Evolutionary conservation across 2,113 vertebrate species (phyloP), one percentile per base, ranked within the genome.

Genomic region (Castor canadensis): DNA sequence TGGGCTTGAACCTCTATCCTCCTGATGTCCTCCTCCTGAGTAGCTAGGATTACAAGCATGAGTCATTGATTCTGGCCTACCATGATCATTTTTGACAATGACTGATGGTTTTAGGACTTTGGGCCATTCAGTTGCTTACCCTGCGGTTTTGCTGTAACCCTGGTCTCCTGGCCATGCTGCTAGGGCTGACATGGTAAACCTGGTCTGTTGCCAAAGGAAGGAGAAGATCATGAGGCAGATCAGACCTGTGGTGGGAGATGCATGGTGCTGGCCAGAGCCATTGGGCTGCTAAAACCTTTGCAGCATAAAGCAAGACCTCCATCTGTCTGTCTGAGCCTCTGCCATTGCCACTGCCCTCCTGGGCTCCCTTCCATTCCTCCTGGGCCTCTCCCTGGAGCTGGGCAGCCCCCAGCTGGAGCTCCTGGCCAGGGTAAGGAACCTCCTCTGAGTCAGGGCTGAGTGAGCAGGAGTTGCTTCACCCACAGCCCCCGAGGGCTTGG

Each of bases 391-490:
- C 77, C 52, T 35, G 60, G 81, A 71, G 58, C 87, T 32, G 52
- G 77, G 58, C 87, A 95, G 81, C 3, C 1, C n/a, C n/a, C n/a
- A n/a, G n/a, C 75, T 43, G 56, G 16, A 6, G 38, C 67, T 95
- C 30, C 72, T 91, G 95, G 95, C 93, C 6, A 2, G 83, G 47
- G 82, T 20, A 58, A 89, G 77, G 95, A 93, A 86, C 81, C 81
- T 86, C 87, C 73, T 88, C 69, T 95, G 95, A 95, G 96, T 92
- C 84, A 80, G 95, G 92, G 91, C 67, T 89, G 92, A 84, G 94
- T 58, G 94, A 79, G 91, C 6, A 73, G 85, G 54, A 76, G 17
- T 95, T 67, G 77, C 92, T 92, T 96, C 82, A 58, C 45, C 67
- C 89, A 66, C 11, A 43, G 80, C 72, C 95, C 91, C 95, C 0